Evolutionary conservation across 2,113 vertebrate genomes (phyloP), one percentile per base, ranked within the genome.

Genomic region (Ameiurus melas): DNA sequence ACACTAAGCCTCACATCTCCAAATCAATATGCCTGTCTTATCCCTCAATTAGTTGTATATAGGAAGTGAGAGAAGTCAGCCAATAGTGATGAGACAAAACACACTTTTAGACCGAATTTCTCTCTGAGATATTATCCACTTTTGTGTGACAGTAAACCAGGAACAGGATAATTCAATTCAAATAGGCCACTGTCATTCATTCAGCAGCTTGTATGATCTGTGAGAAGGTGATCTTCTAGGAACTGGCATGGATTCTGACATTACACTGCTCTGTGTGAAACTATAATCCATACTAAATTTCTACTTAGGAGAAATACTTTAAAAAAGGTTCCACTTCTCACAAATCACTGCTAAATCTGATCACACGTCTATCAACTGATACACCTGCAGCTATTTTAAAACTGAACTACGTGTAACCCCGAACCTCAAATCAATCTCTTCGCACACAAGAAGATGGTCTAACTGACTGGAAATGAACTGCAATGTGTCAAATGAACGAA

Each of bases 21-120:
- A 78, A 17, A 77, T 86, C 85, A 77, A 22, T 78, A 86, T 27
- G 4, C 71, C 85, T 60, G 30, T 9, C 30, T 20, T 78, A 86
- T 20, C 33, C 33, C 70, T n/a, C 13, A 6, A 20, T 60, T n/a
- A 36, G 25, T 19, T 86, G 70, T 8, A 77, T 47, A 27, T 79
- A 47, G 20, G 58, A 43, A 86, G 16, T 85, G 53, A n/a, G 55
- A 43, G 55, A 25, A 62, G 30, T 77, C 33, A 58, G 57, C 62
- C 57, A 78, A 62, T 77, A 77, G 22, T 47, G 36, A 77, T 36
- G 30, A 86, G 57, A 58, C 71, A 66, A 75, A 20, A 78, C 25
- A 86, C 39, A 30, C 30, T 30, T 39, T 14, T n/a, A 36, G 10
- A 55, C 30, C 58, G 84, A 73, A 85, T 30, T 83, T 62, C 82